A percentile compares a stretch with the other conserved stretches of the same genome.
Evolutionary conservation across 2,113 vertebrate species (phyloP).

Genomic region (Malurus melanocephalus): DNA sequence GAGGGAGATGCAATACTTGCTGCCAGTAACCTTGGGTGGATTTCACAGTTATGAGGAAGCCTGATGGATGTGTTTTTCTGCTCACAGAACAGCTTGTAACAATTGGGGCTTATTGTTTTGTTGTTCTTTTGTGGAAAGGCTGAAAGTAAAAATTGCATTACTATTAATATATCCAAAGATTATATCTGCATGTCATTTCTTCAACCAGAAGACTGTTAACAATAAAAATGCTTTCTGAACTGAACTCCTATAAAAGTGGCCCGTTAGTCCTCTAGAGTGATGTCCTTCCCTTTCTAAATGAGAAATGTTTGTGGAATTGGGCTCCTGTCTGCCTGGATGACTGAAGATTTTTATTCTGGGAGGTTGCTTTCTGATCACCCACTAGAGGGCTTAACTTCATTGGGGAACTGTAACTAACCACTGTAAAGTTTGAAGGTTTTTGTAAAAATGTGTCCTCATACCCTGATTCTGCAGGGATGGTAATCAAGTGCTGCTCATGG

Average conservation of each 20-base stretch:
- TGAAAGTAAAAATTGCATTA: slow-evolving; percentile 38
- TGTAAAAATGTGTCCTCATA: neutral
- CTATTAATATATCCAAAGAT: slow-evolving; percentile 13
- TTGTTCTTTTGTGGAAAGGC: neutral
- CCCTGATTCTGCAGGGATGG: neutral
- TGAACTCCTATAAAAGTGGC: slow-evolving; percentile 4
- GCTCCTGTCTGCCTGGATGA: neutral
- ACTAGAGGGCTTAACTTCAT: slow-evolving; percentile 32
- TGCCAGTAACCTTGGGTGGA: neutral
- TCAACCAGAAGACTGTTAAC: neutral
- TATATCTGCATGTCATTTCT: neutral
- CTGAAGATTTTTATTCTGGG: neutral
- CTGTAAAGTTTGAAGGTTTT: neutral
- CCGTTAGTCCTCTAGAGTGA: neutral
- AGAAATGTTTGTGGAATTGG: neutral
- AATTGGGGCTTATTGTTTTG: neutral
- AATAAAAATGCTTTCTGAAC: slow-evolving; percentile 29
- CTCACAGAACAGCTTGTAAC: neutral
- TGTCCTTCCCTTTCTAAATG: neutral
- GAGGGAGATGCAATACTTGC: neutral
- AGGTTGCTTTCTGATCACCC: neutral
- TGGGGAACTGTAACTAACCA: neutral
- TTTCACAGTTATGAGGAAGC: neutral
- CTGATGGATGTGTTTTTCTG: neutral
- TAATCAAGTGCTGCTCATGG: neutral